A percentile compares a stretch with the other conserved stretches of the same genome.
These are phyloP conservation scores for Mythimna impura DNA, from an alignment of 2,888 invertebrate species.

Conservation along the genomic window DNA sequence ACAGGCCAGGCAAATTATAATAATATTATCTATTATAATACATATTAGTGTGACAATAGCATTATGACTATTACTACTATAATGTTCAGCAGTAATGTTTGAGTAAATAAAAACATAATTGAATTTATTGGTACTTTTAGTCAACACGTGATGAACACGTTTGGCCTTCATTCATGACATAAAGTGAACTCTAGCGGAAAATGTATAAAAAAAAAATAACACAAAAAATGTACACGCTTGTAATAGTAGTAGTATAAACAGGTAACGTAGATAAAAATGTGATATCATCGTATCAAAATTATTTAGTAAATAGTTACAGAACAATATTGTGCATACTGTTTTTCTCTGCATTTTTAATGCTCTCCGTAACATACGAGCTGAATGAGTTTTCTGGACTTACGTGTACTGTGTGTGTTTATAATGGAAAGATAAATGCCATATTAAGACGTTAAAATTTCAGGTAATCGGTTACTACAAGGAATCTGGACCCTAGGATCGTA, in stretches of 20 bases:
- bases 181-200: background rate
- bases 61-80: background rate
- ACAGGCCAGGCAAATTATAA: too few species aligned
- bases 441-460: too few species aligned
- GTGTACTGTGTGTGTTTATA: too few species aligned
- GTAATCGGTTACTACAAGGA: too few species aligned
- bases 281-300: background rate
- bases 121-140: constrained; percentile 4
- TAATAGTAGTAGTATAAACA: background rate
- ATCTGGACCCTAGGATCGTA: background rate
- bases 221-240: background rate
- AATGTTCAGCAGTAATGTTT: background rate
- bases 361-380: background rate
- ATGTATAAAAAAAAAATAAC: background rate
- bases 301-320: background rate
- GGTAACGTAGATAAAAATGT: background rate
- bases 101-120: constrained; percentile 4
- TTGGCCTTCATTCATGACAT: constrained; percentile 3
- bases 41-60: too few species aligned
- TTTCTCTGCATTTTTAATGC: background rate
- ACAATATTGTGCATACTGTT: background rate
- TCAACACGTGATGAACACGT: background rate
- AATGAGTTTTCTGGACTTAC: too few species aligned
- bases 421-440: too few species aligned
- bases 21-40: too few species aligned